These are phyloP conservation scores for Cataglyphis altisquamis DNA, from an alignment of 2,888 invertebrate species.

Conservation along the genomic window DNA sequence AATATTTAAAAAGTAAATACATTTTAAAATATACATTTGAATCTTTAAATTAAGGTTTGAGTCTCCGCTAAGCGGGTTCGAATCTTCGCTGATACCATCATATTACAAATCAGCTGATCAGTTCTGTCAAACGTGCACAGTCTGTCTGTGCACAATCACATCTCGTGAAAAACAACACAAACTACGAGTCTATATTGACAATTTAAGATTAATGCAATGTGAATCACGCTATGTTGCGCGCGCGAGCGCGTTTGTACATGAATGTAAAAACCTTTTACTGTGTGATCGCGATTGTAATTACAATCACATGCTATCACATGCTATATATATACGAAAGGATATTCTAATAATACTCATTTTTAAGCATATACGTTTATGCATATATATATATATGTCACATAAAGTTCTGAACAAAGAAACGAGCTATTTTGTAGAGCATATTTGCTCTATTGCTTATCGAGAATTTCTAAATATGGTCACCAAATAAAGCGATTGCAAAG, in stretches of 20 bases:
- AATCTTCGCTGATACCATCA: not conserved
- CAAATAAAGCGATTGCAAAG: not conserved
- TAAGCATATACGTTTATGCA: no score
- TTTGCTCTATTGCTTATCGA: not conserved
- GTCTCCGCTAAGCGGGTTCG: not conserved
- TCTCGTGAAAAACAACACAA: no score
- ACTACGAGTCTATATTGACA: no score
- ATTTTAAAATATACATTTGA: not conserved
- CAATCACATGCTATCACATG: not conserved
- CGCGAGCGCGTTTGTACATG: no score
- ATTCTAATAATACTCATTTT: not conserved
- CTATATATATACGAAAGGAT: not conserved
- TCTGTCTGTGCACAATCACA: not conserved
- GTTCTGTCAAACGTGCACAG: not conserved
- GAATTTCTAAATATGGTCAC: not conserved
- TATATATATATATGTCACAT: not conserved
- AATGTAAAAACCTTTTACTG: not conserved
- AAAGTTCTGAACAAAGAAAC: conserved; percentile 7
- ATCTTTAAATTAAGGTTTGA: no score
- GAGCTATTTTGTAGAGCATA: not conserved
- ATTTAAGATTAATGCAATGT: not conserved
- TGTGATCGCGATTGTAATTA: not conserved
- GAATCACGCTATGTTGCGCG: not conserved
- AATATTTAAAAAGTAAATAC: not conserved
- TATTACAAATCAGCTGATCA: conserved; percentile 11